Evolutionary conservation across 2,113 vertebrate species (phyloP), one percentile per base, ranked within the genome.

Genomic region (Meles meles): DNA sequence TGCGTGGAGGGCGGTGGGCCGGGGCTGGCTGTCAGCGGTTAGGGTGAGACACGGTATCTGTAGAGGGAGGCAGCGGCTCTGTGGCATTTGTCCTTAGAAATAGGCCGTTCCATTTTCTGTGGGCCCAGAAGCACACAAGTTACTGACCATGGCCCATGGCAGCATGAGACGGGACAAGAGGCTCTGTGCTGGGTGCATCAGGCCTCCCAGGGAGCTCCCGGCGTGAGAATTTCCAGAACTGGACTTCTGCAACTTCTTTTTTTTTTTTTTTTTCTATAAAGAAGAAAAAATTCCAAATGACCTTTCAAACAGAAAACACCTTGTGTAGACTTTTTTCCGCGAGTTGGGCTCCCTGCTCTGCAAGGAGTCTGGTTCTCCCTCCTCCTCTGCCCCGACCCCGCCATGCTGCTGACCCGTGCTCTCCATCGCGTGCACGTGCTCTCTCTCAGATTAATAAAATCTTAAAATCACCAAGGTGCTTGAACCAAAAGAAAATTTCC

Each of bases 11-110:
- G 11, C 21, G 1, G 27, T 20, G 69, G 37, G 55, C 57, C 90
- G 12, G 25, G 39, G 39, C 67, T 49, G 67, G 29, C 55, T 69
- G 37, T 71, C 82, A 72, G 44, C 25, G 42, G 21, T 34, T 1
- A 0, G 5, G 29, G n/a, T 2, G 23, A 44, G 20, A 91, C 89
- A 0, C 3, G 0, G 1, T 18, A 25, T 96, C 0, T 83, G 84
- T 91, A 90, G 93, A 88, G 4, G n/a, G 31, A 71, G 6, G 14
- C 57, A 59, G 1, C 4, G 6, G 29, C 6, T 84, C 79, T 92
- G n/a, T n/a, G 10, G 49, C 4, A 3, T n/a, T 86, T 49, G 85
- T 82, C 44, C 83, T 96, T 96, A 89, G 42, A 27, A 94, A 84
- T 74, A 18, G 57, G 10, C 0, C 1, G 9, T 42, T 47, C 34